phyloP scores from a whole-genome alignment of 1,140 invertebrate species.

The Batillaria attramentaria region DNA sequence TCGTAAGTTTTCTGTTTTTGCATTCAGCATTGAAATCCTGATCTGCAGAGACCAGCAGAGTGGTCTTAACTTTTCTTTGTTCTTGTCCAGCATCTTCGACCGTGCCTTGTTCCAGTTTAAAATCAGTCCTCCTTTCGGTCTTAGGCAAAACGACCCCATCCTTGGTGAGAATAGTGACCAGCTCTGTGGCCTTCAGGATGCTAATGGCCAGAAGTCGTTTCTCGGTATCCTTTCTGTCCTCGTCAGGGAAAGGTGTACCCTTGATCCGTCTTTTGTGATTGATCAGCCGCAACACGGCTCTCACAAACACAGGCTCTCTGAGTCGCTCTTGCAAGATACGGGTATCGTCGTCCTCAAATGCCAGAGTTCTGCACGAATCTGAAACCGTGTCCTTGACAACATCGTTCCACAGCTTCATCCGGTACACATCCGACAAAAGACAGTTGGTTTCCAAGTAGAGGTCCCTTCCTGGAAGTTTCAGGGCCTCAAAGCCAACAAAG shows the following conservation, averaged over 20 bases:
- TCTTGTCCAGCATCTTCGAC: too few relatives aligned
- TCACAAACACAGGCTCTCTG: constrained; percentile 28
- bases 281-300: constrained; percentile 35
- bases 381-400: constrained; percentile 47
- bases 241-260: neutral
- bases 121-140: too few relatives aligned
- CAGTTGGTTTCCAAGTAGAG: constrained; percentile 22
- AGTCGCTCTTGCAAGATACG: constrained; percentile 19
- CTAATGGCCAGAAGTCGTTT: constrained; percentile 3
- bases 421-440: constrained; percentile 35
- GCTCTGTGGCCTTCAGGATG: neutral
- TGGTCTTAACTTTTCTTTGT: too few relatives aligned
- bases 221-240: constrained; percentile 5
- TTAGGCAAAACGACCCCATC: too few relatives aligned
- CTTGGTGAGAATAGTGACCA: neutral
- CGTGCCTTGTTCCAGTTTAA: too few relatives aligned
- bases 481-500: constrained; percentile 34
- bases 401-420: constrained; percentile 45
- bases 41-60: too few relatives aligned
- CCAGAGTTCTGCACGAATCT: neutral
- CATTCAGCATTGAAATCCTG: too few relatives aligned
- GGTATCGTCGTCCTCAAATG: neutral
- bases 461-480: constrained; percentile 27
- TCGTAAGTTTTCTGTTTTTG: neutral
- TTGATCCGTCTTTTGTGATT: constrained; percentile 24